Conservation (phyloP, 2,888 invertebrate species). For the Orthosia cruda region DNA sequence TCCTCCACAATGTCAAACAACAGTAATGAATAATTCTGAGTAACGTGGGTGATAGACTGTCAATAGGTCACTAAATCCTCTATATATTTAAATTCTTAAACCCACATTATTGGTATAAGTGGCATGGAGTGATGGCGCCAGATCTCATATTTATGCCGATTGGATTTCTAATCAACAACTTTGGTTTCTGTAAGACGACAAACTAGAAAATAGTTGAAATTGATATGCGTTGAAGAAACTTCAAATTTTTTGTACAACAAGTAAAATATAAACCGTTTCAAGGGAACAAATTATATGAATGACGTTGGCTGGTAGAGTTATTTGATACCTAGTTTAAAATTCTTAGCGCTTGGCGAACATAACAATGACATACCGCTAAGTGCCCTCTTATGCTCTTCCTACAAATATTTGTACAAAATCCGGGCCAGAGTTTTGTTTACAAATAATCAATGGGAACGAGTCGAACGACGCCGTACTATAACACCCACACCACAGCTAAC, state of each 20-base stretch:
- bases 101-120: constrained; percentile 50
- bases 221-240: constrained; percentile 24
- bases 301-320: constrained; percentile 29
- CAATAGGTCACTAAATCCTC: constrained; percentile 58
- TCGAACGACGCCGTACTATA: constrained; percentile 62
- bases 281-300: constrained; percentile 42
- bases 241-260: constrained; percentile 7
- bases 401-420: constrained; percentile 86
- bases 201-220: constrained; percentile 16
- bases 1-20: constrained; percentile 20
- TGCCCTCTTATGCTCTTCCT: constrained; percentile 83
- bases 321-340: constrained; percentile 65
- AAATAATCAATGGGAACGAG: constrained; percentile 84
- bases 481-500: constrained; percentile 51
- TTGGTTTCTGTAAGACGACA: constrained; percentile 22
- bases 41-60: constrained; percentile 43
- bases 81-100: constrained; percentile 56
- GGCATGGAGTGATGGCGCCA: constrained; percentile 56
- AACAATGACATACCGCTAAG: constrained; percentile 85
- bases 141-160: constrained; percentile 53
- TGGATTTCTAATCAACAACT: constrained; percentile 53
- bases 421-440: constrained; percentile 79
- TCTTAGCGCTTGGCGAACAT: constrained; percentile 75
- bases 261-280: constrained; percentile 25
- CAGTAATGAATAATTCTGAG: constrained; percentile 46